A percentile compares a stretch with the other conserved stretches of the same genome.
phyloP scores from a whole-genome alignment of 2,888 invertebrate genomes.

The Eristalis intricaria region DNA sequence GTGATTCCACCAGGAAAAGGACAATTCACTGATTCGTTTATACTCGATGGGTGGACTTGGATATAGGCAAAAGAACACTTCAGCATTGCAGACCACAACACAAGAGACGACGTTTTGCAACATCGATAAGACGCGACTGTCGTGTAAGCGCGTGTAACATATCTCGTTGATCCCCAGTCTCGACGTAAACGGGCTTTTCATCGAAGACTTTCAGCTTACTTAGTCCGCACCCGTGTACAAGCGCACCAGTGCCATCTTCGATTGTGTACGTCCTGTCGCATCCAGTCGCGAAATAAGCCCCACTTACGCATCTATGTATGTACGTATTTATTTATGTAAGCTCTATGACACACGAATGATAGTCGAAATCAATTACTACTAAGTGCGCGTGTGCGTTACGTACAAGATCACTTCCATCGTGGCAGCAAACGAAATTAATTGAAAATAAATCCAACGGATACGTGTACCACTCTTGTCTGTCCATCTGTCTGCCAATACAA shows the following conservation, averaged over 20 bases:
- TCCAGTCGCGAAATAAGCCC: background rate
- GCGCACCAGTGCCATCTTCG: background rate
- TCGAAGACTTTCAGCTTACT: background rate
- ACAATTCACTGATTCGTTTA: too few relatives aligned
- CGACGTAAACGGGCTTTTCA: background rate
- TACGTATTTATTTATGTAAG: background rate
- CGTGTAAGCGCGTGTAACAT: background rate
- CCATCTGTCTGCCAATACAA: constrained; percentile 57
- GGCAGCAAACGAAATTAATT: constrained; percentile 47
- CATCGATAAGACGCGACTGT: background rate
- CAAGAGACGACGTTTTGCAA: background rate
- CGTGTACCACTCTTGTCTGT: constrained; percentile 56
- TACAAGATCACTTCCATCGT: constrained; percentile 18
- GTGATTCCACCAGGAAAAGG: too few relatives aligned
- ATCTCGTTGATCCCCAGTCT: background rate
- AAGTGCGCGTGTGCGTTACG: constrained; percentile 32
- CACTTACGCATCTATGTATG: background rate
- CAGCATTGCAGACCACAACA: background rate
- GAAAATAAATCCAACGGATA: constrained; percentile 56
- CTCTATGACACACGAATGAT: constrained; percentile 3
- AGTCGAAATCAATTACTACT: constrained; percentile 47
- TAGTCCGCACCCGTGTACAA: background rate
- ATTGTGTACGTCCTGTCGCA: background rate
- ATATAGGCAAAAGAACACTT: too few relatives aligned
- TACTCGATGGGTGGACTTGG: too few relatives aligned